These are phyloP conservation scores for Dryoscopus gambensis DNA, from an alignment of 2,113 vertebrate genomes.

Conservation along the genomic window DNA sequence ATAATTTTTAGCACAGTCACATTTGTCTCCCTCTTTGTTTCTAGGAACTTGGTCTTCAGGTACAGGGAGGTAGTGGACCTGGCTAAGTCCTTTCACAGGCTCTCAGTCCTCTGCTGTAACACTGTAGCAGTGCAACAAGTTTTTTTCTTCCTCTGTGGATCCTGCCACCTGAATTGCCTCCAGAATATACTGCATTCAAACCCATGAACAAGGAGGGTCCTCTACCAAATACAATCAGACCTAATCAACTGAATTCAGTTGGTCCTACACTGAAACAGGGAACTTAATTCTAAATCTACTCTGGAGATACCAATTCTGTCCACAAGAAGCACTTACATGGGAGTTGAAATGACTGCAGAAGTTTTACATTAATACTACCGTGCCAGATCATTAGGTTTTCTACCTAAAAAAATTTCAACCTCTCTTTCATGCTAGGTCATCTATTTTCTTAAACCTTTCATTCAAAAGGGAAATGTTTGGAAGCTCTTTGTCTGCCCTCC, in stretches of 20 bases:
- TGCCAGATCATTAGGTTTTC: not conserved
- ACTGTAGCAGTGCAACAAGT: not conserved
- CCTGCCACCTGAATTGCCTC: not conserved
- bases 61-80: not conserved
- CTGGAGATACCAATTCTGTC: not conserved
- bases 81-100: not conserved
- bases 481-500: not conserved
- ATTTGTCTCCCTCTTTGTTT: not conserved
- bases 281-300: not conserved
- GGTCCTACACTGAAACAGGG: not conserved
- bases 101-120: not conserved
- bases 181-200: not conserved
- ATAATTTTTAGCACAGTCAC: not conserved
- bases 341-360: not conserved
- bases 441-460: not conserved
- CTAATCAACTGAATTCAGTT: not conserved
- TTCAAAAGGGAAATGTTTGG: not conserved
- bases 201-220: fast-evolving
- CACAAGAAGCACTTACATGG: not conserved
- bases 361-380: not conserved
- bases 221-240: not conserved
- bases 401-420: not conserved
- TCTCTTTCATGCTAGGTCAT: not conserved
- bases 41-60: not conserved
- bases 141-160: not conserved